A percentile compares a stretch with the other conserved stretches of the same genome.
Evolutionary conservation across 2,797 vertebrate genomes (phyloP).

Genomic region (Somateria mollissima): DNA sequence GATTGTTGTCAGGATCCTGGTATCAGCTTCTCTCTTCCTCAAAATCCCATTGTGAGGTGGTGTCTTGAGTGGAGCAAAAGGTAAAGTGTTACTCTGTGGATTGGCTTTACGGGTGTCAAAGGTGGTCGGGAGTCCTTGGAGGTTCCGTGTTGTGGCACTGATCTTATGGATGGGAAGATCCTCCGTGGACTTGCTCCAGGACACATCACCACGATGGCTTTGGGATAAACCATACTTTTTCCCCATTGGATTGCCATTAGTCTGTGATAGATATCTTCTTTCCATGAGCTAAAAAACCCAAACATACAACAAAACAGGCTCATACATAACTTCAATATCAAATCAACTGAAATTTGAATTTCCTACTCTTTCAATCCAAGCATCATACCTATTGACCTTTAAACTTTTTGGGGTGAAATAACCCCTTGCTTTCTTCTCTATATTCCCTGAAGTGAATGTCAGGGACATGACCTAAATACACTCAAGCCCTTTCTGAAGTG

Average conservation of each 20-base stretch:
- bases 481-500: background rate
- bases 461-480: background rate
- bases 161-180: background rate
- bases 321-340: background rate
- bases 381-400: background rate
- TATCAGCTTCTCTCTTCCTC: background rate
- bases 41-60: background rate
- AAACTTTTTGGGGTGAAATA: background rate
- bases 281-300: background rate
- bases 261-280: background rate
- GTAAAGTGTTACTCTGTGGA: background rate
- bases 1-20: background rate
- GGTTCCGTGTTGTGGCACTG: background rate
- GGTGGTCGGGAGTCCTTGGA: background rate
- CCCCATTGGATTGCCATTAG: background rate
- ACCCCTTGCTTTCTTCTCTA: background rate
- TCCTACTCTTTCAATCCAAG: background rate
- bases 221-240: background rate
- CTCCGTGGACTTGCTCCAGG: background rate
- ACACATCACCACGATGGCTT: background rate
- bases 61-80: background rate
- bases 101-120: background rate
- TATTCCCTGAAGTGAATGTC: background rate
- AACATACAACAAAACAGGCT: rapidly evolving
- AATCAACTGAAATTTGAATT: background rate